A percentile compares a stretch with the other conserved stretches of the same genome.
Evolutionary conservation across 1,140 invertebrate genomes (phyloP).

Genomic region (Chymomyza costata): DNA sequence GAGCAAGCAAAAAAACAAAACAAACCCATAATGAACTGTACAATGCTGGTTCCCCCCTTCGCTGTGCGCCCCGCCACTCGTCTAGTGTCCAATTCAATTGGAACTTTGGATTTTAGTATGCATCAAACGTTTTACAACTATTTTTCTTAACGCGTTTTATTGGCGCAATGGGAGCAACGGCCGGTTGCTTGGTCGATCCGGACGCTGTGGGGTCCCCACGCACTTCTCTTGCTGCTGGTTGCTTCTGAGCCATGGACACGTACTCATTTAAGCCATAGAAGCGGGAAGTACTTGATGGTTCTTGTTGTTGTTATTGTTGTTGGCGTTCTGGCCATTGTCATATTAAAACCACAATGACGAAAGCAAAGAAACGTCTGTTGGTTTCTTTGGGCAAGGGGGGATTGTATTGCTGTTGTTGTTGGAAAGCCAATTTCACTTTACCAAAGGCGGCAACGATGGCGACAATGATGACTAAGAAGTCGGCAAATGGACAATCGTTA

Average conservation of each 20-base stretch:
- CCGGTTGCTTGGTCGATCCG: too few relatives aligned
- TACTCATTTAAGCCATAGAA: slow-evolving; percentile 64
- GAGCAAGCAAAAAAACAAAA: slow-evolving; percentile 16
- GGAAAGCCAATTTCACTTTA: too few relatives aligned
- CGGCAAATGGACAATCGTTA: background rate
- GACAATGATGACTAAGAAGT: background rate
- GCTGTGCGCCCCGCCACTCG: background rate
- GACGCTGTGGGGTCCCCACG: too few relatives aligned
- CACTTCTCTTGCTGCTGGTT: too few relatives aligned
- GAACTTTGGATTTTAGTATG: slow-evolving; percentile 64
- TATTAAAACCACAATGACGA: slow-evolving; percentile 63
- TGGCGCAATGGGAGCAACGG: slow-evolving; percentile 51
- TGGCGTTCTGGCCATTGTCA: slow-evolving; percentile 39
- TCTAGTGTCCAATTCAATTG: slow-evolving; percentile 52
- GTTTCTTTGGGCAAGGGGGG: slow-evolving; percentile 5
- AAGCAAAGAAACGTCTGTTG: slow-evolving; percentile 18
- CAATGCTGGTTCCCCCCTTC: slow-evolving; percentile 27
- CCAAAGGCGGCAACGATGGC: background rate
- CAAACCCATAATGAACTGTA: slow-evolving; percentile 57
- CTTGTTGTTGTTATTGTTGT: slow-evolving; percentile 16
- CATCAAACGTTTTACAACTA: slow-evolving; percentile 70
- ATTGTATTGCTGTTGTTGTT: background rate
- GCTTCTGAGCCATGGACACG: slow-evolving; percentile 37
- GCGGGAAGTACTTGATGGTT: slow-evolving; percentile 24
- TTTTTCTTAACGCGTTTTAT: slow-evolving; percentile 73